A percentile compares a stretch with the other conserved stretches of the same genome.
These are phyloP conservation scores for Ypsolopha scabrella DNA, from an alignment of 2,888 invertebrate species.

Conservation along the genomic window DNA sequence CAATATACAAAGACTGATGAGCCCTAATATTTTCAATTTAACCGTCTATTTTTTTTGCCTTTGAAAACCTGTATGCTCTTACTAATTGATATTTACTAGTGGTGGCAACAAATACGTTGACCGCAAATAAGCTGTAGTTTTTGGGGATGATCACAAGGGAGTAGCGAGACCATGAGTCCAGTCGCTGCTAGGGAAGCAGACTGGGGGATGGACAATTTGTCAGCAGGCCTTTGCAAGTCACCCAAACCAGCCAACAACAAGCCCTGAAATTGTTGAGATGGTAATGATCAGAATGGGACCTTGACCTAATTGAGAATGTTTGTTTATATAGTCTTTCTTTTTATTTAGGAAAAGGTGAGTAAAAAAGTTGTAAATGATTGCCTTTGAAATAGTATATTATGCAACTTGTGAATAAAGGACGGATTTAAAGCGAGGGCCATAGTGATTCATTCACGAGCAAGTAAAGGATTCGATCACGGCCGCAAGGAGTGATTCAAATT, in stretches of 20 bases:
- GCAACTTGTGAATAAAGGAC: no score
- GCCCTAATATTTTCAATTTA: no score
- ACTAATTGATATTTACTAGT: conserved; percentile 88
- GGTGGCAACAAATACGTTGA: conserved; percentile 94
- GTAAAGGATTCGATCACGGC: no score
- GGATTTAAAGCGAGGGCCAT: no score
- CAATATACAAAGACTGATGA: no score
- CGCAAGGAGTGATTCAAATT: no score
- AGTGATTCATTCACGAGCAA: no score
- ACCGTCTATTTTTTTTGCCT: no score
- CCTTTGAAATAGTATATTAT: no score
- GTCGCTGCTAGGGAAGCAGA: conserved; percentile 87
- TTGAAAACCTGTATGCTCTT: conserved; percentile 62
- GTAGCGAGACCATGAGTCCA: conserved; percentile 94
- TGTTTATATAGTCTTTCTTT: no score
- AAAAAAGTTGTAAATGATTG: no score
- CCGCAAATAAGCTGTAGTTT: conserved; percentile 86
- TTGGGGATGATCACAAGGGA: conserved; percentile 97
- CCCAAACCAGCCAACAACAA: conserved; percentile 91
- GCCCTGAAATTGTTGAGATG: conserved; percentile 66
- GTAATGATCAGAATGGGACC: not conserved
- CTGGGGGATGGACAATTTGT: conserved; percentile 86
- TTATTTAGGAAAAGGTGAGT: no score
- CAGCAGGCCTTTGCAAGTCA: conserved; percentile 90
- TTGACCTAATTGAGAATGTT: not conserved